A percentile compares a stretch with the other conserved stretches of the same genome.
phyloP scores from a whole-genome alignment of 2,888 invertebrate species.

The Drosophila sordidula region DNA sequence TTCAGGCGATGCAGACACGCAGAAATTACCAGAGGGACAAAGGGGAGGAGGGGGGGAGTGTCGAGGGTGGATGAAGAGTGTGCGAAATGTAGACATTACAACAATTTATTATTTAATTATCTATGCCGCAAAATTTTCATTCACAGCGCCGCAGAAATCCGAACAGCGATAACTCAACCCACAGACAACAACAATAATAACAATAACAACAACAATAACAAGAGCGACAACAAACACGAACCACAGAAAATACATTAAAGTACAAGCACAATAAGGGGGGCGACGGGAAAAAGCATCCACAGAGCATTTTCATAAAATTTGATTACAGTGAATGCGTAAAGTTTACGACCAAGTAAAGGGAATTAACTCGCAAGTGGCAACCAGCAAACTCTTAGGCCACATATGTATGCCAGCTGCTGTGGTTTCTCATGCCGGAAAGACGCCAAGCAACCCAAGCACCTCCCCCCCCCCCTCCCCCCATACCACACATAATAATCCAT shows the following conservation, averaged over 20 bases:
- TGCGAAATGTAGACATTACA: conserved; percentile 68
- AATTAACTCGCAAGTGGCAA: conserved; percentile 66
- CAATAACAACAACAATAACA: conserved; percentile 16
- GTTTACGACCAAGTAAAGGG: conserved; percentile 70
- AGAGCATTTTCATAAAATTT: conserved; percentile 70
- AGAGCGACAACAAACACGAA: conserved; percentile 15
- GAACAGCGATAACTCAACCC: conserved; percentile 30
- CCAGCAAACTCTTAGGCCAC: conserved; percentile 23
- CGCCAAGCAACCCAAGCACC: background rate
- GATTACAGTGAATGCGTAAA: conserved; percentile 74
- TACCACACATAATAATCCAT: conserved; percentile 31
- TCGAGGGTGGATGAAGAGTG: background rate
- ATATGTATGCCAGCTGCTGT: conserved; percentile 31
- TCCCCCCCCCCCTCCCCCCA: background rate
- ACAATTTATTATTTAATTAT: conserved; percentile 76
- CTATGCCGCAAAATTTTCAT: conserved; percentile 70
- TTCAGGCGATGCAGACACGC: conserved; percentile 43
- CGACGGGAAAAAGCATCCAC: conserved; percentile 16
- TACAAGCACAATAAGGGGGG: conserved; percentile 17
- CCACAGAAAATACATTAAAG: conserved; percentile 57
- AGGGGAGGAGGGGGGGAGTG: background rate
- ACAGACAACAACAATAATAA: conserved; percentile 21
- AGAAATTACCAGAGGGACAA: background rate
- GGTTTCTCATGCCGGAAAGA: conserved; percentile 19
- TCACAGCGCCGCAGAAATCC: conserved; percentile 50